Base-by-base conservation (phyloP, 2,113 vertebrate genomes). In the Rhynchopsitta pachyrhyncha region DNA sequence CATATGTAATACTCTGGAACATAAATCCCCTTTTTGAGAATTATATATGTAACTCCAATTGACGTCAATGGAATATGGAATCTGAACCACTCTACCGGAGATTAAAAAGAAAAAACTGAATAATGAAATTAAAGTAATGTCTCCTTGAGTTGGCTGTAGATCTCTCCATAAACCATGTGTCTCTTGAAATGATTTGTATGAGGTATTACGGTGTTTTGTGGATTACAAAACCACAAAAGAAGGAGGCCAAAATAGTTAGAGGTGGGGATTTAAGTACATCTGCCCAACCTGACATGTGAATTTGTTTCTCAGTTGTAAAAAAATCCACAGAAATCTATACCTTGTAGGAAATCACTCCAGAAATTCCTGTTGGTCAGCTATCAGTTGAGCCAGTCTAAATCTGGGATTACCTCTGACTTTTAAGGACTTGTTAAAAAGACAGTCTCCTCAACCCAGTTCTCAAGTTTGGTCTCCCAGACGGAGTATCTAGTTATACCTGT, bases 181-280 rank as follows among this genome's bases (percentile, higher is more conserved):
- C 90, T 79, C 60, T 41, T 85, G 74, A 94, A 95, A 79, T 79
- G 27, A 95, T 87, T 93, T 96, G 69, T 89, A 44, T 35, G 44
- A 84, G 44, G 41, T 88, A 88, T 95, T 90, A 92, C 6, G 23
- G 68, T 75, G 60, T 88, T 95, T 88, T 78, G 75, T 88, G 88
- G 76, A 82, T 92, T 96, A 93, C 41, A 84, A 95, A 96, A 82
- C 91, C 92, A 79, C 88, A 93, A 57, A 78, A 90, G 67, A 12
- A 88, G 42, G 44, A 86, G 66, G 71, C 82, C 76, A 86, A 91
- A 82, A 78, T 68, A 77, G 62, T 68, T 39, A 82, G 82, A 82
- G 66, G 42, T 93, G 60, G 28, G 42, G 47, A 64, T 86, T 96
- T 64, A 71, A 78, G 33, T 75, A 67, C 41, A 49, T 86, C 71